Evolutionary conservation across 2,113 vertebrate species (phyloP).

Genomic region (Ramphastos sulfuratus): DNA sequence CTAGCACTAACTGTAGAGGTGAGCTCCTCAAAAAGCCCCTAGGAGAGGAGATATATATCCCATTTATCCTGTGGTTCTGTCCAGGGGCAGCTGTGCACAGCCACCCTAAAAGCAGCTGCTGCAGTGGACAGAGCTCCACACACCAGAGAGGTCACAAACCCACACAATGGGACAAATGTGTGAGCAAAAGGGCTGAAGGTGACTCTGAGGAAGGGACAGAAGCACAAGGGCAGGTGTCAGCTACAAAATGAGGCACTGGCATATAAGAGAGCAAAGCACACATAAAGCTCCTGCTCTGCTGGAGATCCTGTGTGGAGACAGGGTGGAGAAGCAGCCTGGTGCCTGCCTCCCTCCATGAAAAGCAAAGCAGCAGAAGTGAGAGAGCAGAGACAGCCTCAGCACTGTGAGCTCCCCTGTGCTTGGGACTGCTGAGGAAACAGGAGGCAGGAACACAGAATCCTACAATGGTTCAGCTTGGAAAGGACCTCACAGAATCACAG

Average conservation of each 20-base stretch:
- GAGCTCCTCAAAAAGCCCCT: neutral
- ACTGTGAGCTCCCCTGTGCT: neutral
- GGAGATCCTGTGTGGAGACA: neutral
- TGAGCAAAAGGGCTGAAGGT: neutral
- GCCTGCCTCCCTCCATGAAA: neutral
- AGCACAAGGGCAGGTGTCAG: neutral
- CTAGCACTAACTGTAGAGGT: neutral
- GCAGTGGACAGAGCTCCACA: neutral
- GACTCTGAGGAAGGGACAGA: neutral
- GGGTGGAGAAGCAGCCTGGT: neutral
- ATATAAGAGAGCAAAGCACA: neutral
- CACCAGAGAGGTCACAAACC: neutral
- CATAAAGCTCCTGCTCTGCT: neutral
- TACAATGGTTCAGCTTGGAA: no score
- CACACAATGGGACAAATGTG: neutral
- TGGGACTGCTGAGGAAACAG: neutral
- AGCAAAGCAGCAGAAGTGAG: fast-evolving
- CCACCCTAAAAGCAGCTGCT: neutral
- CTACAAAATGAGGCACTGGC: neutral
- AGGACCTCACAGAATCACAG: no score
- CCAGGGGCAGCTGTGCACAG: neutral
- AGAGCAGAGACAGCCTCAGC: neutral
- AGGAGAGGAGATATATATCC: neutral
- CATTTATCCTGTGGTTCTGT: neutral
- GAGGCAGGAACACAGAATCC: neutral